Base-by-base conservation (phyloP, 2,113 vertebrate species). In the Malurus cyaneus region DNA sequence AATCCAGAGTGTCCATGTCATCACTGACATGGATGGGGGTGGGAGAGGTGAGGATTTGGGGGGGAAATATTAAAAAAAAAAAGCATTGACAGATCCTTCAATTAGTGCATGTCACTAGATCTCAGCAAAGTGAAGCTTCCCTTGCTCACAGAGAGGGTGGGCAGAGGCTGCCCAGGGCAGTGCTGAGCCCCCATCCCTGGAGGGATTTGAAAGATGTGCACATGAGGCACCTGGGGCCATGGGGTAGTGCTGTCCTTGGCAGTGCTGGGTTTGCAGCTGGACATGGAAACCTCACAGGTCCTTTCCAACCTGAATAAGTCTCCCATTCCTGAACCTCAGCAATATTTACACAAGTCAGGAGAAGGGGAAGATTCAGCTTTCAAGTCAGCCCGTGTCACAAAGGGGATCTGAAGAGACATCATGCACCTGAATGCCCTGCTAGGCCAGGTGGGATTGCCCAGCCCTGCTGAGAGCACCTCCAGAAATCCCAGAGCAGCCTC, bases 11-110 rank as follows among this genome's bases (percentile, higher is more conserved):
- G 9, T 46, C 41, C n/a, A 61, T 11, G 72, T 12, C 42, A 21
- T 2, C 56, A 49, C 24, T 87, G 70, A 59, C 24, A 49, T 0
- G 5, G 54, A 57, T 26, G 28, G 28, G 57, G 23, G 61, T 41
- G 23, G 34, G 26, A 96, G 23, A 85, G 29, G 7, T 12, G 19
- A 82, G 11, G 23, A 74, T 60, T 6, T 46, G 11, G 25, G 17
- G 13, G 5, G 0, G 1, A 1, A 57, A 39, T 13, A 54, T 13
- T 1, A 5, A 53, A 59, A 26, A 26, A 26, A 26, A 32, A 29
- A n/a, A 1, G 8, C n/a, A 44, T 36, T 59, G 24, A 67, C 32
- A 84, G 34, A 71, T 76, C 32, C 28, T 94, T 77, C 12, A 28
- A 12, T 85, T 46, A 44, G 26, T 79, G 53, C 2, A 3, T 36